phyloP scores from a whole-genome alignment of 1,140 invertebrate species.

The Lerema accius region DNA sequence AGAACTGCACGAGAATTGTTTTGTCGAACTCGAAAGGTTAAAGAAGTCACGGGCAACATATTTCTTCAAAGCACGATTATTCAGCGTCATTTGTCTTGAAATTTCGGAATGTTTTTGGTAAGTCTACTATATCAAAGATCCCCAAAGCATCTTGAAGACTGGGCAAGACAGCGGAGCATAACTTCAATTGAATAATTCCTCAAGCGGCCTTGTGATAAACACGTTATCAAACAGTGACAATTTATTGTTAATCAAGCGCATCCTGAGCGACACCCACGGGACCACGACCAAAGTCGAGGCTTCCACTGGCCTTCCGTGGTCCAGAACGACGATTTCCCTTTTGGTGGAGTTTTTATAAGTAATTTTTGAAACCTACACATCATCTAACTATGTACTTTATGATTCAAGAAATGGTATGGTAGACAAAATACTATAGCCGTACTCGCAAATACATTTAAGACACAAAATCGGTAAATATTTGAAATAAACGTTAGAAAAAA shows the following conservation, averaged over 20 bases:
- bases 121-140: not conserved
- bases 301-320: not conserved
- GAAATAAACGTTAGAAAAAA: no score
- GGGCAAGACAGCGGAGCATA: conserved; percentile 13
- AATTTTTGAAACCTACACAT: not conserved
- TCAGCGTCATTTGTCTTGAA: not conserved
- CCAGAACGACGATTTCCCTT: not conserved
- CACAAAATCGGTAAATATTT: no score
- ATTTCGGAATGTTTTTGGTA: not conserved
- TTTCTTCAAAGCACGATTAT: not conserved
- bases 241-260: conserved; percentile 45
- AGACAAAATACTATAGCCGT: no score
- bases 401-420: no score
- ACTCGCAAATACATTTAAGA: no score
- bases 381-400: no score
- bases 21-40: conserved; percentile 3
- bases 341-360: not conserved
- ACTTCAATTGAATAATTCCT: conserved; percentile 53
- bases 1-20: conserved; percentile 7
- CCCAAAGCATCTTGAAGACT: not conserved
- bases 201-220: conserved; percentile 37
- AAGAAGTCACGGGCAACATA: conserved; percentile 6
- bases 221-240: conserved; percentile 48
- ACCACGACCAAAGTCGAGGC: conserved; percentile 13
- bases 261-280: conserved; percentile 47